Evolutionary conservation across 2,113 vertebrate genomes (phyloP).

Genomic region (Nothocercus nigrocapillus): DNA sequence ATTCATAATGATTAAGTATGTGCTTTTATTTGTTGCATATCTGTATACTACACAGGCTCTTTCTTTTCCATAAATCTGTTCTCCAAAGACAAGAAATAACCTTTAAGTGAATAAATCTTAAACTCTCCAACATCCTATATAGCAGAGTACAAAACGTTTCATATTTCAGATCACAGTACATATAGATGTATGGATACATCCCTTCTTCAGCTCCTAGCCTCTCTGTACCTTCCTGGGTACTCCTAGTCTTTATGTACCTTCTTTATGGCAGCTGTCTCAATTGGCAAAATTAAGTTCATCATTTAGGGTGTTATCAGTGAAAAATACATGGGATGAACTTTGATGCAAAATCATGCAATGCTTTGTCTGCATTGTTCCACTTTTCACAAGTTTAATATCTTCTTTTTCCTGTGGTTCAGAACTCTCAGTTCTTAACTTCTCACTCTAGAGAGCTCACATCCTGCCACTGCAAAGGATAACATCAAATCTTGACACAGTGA

Average conservation of each 20-base stretch:
- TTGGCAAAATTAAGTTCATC: neutral
- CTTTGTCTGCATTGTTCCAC: neutral
- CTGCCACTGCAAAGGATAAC: neutral
- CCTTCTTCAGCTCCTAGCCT: neutral
- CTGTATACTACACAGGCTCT: neutral
- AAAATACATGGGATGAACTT: neutral
- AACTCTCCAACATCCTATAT: neutral
- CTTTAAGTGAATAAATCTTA: neutral
- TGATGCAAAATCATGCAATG: neutral
- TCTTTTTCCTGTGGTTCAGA: neutral
- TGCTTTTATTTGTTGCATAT: constrained; percentile 26
- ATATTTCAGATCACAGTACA: neutral
- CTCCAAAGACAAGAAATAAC: neutral
- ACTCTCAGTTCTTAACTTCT: neutral
- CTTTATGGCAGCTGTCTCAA: neutral
- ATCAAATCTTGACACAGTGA: neutral
- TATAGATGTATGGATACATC: neutral
- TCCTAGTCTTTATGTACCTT: neutral
- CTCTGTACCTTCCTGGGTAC: no score
- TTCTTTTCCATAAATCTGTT: neutral
- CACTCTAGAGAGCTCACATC: neutral
- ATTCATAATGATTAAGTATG: constrained; percentile 10
- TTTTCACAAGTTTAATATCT: neutral
- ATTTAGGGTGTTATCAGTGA: neutral
- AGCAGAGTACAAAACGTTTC: neutral